Base-by-base conservation (phyloP, 2,797 vertebrate species). In the Amphiprion clarkii region DNA sequence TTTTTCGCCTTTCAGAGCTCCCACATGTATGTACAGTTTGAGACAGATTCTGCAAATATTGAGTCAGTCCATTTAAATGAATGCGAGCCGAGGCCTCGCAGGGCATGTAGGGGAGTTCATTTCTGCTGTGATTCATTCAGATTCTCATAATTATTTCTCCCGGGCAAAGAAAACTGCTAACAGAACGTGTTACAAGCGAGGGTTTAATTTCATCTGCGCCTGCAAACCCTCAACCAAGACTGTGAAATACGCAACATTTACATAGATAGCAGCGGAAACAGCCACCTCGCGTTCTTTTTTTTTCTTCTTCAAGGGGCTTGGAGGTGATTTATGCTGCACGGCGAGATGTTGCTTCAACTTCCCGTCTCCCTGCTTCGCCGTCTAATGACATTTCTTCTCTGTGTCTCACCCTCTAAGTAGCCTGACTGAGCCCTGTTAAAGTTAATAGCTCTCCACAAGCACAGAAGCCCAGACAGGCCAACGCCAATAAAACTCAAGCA, bases 401-500 rank as follows among this genome's bases (percentile, higher is more conserved):
- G 64, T 74, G 67, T 82, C 80, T 86, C 17, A 5, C 66, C 49
- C 56, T 59, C 44, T 13, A 63, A 64, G 81, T 21, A 81, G 74
- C 76, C 70, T 73, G 82, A 85, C 74, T 74, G 72, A 77, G 81
- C 59, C 87, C 83, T 81, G 87, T 94, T 93, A 94, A 94, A 94
- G 79, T 93, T 93, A 92, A 94, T 84, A 68, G 85, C 86, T 78
- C 87, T 91, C 77, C 78, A 82, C 73, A 67, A 85, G 85, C 86
- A 78, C 84, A 90, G 90, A 86, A 86, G 84, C 87, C 87, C 81
- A 83, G 88, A 87, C 86, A 81, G 81, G 80, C 89, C 86, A 91
- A 87, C 78, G 44, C 83, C 83, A 92, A 84, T 94, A 93, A 94
- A 94, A 88, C 74, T 74, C 65, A 70, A 83, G 81, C 78, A 90